Percentiles rank a stretch among this genome's conserved stretches.
Evolutionary conservation across 1,140 invertebrate species (phyloP).

Genomic region (Ceratina calcarata): DNA sequence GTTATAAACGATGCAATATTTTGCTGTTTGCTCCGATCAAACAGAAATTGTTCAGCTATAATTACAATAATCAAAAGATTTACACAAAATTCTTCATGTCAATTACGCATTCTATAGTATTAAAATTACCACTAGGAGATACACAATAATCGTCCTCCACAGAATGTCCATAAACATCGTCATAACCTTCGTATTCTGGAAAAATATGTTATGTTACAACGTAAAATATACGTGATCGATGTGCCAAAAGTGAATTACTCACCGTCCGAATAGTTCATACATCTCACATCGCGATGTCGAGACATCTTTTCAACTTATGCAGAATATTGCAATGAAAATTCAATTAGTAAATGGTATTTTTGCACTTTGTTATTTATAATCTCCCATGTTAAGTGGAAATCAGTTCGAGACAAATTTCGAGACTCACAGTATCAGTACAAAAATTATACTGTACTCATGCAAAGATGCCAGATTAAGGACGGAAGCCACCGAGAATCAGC

Average conservation of each 20-base stretch:
- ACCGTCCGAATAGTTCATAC: slow-evolving; percentile 88
- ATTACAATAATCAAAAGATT: slow-evolving; percentile 21
- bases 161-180: slow-evolving; percentile 95
- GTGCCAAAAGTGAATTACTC: slow-evolving; percentile 53
- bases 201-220: slow-evolving; percentile 26
- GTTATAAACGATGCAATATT: slow-evolving; percentile 87
- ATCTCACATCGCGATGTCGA: slow-evolving; percentile 88
- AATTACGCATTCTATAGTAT: neutral
- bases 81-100: neutral
- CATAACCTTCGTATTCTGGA: slow-evolving; percentile 93
- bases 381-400: neutral
- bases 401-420: neutral
- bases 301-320: slow-evolving; percentile 82
- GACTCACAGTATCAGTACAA: too few species aligned
- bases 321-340: slow-evolving; percentile 3
- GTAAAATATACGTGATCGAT: neutral
- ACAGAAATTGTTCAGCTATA: slow-evolving; percentile 89
- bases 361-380: slow-evolving; percentile 12
- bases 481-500: too few species aligned
- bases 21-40: slow-evolving; percentile 87
- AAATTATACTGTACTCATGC: too few species aligned
- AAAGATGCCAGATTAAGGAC: too few species aligned
- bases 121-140: slow-evolving; percentile 89
- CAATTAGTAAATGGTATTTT: neutral
- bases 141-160: slow-evolving; percentile 94